Conservation (phyloP, 1,140 invertebrate species). For the Bombyx mandarina region DNA sequence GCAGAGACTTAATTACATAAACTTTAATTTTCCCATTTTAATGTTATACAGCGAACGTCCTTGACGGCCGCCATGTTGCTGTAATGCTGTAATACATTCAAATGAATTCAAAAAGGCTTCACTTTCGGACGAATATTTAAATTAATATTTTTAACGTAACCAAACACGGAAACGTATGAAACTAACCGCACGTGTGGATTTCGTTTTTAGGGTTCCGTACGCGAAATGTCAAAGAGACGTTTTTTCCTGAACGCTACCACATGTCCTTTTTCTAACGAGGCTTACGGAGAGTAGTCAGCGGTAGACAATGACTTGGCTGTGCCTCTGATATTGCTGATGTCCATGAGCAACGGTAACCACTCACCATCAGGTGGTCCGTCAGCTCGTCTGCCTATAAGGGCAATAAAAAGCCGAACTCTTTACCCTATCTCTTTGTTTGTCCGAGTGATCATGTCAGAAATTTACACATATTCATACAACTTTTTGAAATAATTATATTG, state of each 20-base stretch:
- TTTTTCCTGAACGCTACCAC: too few species aligned
- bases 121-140: constrained; percentile 38
- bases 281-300: neutral
- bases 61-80: constrained; percentile 37
- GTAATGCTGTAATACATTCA: constrained; percentile 40
- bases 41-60: constrained; percentile 54
- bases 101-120: constrained; percentile 43
- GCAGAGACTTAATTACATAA: too few species aligned
- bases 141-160: constrained; percentile 39
- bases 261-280: neutral
- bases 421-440: neutral
- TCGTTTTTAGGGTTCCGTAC: too few species aligned
- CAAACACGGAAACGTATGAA: constrained; percentile 34
- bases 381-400: too few species aligned
- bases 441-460: too few species aligned
- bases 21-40: constrained; percentile 14
- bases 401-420: neutral
- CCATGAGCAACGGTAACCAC: too few species aligned
- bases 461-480: too few species aligned
- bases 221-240: too few species aligned
- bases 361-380: too few species aligned
- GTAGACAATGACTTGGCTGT: too few species aligned
- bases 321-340: too few species aligned
- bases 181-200: constrained; percentile 10
- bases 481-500: too few species aligned